Base-by-base conservation (phyloP, 2,797 vertebrate genomes). In the Hirundo rustica region DNA sequence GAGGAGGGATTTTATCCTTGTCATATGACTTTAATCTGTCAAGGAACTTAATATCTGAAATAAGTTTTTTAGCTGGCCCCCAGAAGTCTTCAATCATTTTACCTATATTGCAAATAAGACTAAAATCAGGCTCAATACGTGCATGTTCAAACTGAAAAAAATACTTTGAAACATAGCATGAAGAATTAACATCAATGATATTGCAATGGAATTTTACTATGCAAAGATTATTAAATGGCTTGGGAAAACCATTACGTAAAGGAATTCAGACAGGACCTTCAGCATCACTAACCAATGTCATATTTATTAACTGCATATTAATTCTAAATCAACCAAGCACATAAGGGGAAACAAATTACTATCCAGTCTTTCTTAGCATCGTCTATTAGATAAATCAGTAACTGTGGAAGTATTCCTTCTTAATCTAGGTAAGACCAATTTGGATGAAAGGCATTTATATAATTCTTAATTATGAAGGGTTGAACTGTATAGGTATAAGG, bases 51-150 rank as follows among this genome's bases (percentile, higher is more conserved):
- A 99, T 94, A 85, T 99, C 99, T 67, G 98, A 98, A n/a, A 99
- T 98, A n/a, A 99, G 91, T 94, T 99, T 99, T 96, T 98, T 99
- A 42, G 99, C 99, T 30, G 98, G 98, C 0, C 98, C 99, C 99
- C 99, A 99, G 91, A 97, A 99, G 96, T 99, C 99, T 95, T 99
- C 99, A 75, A 99, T 64, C 99, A 99, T 99, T 97, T 99, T 99
- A 93, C 99, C 99, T 99, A 61, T 85, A 91, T 58, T 62, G 86
- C 17, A 94, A 45, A 94, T n/a, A 81, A 87, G n/a, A 85, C 23
- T 66, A 61, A 80, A 75, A 45, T 93, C 34, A 93, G 88, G 32
- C 36, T 76, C 54, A 57, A 60, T 51, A 58, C 8, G 29, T n/a
- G 9, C 13, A 45, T 48, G 53, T 55, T 92, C 45, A 34, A 83